phyloP scores from a whole-genome alignment of 2,113 vertebrate genomes.

The Edolisoma coerulescens region DNA sequence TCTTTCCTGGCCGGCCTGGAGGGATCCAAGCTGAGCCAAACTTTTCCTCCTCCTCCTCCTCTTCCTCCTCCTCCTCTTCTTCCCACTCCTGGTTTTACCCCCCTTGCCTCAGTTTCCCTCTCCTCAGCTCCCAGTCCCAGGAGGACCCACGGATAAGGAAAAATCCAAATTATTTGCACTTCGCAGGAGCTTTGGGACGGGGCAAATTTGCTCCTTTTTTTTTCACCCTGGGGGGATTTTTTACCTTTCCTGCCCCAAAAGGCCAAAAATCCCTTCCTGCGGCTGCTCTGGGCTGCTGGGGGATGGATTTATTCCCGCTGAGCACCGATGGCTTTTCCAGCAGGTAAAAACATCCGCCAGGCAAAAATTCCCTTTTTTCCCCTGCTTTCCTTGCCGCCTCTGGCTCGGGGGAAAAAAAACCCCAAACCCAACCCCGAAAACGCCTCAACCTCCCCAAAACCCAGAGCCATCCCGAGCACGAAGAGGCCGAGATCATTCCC shows the following conservation, averaged over 20 bases:
- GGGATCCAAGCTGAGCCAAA: neutral
- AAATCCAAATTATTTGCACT: accelerated
- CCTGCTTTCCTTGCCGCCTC: neutral
- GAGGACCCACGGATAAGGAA: neutral
- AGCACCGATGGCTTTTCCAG: slow-evolving; percentile 6
- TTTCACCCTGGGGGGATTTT: neutral
- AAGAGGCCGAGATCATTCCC: neutral
- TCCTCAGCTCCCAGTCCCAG: neutral
- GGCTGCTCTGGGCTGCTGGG: neutral
- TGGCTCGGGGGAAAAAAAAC: neutral
- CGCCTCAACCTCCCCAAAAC: neutral
- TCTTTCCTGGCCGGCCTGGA: neutral
- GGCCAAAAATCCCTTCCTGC: neutral
- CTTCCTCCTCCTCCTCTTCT: neutral
- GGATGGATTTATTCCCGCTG: neutral
- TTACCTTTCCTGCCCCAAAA: neutral
- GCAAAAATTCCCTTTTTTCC: neutral
- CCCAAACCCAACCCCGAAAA: neutral
- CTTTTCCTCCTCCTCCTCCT: neutral
- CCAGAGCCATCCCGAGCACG: neutral
- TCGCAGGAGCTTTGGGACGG: neutral
- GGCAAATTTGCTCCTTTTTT: neutral
- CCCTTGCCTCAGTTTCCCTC: neutral
- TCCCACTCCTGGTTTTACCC: neutral
- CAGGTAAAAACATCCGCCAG: neutral